phyloP scores from a whole-genome alignment of 1,140 invertebrate species.

The Drosophila mojavensis region DNA sequence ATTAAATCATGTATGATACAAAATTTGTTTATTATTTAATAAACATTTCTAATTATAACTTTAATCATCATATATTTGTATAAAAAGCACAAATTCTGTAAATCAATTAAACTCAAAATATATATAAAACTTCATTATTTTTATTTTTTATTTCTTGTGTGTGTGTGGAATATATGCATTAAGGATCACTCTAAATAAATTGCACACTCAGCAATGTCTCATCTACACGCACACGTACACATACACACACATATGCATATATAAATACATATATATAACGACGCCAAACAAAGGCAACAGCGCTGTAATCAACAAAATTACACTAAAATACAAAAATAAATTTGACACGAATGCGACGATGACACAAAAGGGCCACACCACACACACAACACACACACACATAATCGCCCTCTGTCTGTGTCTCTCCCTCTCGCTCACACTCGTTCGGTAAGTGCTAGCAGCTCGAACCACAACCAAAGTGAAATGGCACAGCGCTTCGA shows the following conservation, averaged over 20 bases:
- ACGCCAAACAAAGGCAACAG: slow-evolving; percentile 57
- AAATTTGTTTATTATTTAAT: no score
- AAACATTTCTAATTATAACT: no score
- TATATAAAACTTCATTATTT: slow-evolving; percentile 6
- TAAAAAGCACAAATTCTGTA: no score
- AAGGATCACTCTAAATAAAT: slow-evolving; percentile 76
- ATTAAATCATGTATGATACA: no score
- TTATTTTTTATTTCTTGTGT: slow-evolving; percentile 14
- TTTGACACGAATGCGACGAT: slow-evolving; percentile 81
- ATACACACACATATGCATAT: slow-evolving; percentile 28
- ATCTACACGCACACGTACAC: slow-evolving; percentile 28
- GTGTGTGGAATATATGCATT: slow-evolving; percentile 42
- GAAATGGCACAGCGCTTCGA: slow-evolving; percentile 72
- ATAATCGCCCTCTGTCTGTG: background rate
- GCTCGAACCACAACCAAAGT: slow-evolving; percentile 45
- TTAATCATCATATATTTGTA: no score
- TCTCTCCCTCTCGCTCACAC: background rate
- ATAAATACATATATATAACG: slow-evolving; percentile 11
- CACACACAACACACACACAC: background rate
- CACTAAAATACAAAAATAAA: slow-evolving; percentile 81
- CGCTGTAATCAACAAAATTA: slow-evolving; percentile 81
- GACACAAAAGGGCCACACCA: slow-evolving; percentile 62
- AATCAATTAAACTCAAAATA: slow-evolving; percentile 13
- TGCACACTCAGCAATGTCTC: slow-evolving; percentile 57
- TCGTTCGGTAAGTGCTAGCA: slow-evolving; percentile 13